A percentile compares a stretch with the other conserved stretches of the same genome.
phyloP scores from a whole-genome alignment of 2,888 invertebrate genomes.

The Agonopterix alstromeriana region DNA sequence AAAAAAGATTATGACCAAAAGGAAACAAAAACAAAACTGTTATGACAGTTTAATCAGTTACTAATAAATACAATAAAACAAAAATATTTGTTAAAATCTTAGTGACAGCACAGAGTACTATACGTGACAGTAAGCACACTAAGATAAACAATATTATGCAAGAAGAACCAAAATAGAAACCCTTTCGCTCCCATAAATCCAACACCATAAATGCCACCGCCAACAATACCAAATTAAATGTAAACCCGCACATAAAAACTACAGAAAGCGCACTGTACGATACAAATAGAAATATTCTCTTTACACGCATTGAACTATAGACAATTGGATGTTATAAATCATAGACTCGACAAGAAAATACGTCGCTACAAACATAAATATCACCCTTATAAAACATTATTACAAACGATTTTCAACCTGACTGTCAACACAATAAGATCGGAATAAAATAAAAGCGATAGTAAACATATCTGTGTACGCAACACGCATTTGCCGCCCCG shows the following conservation, averaged over 20 bases:
- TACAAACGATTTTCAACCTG: constrained; percentile 21
- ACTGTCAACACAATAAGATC: constrained; percentile 13
- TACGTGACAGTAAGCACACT: too few species aligned
- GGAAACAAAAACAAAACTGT: too few species aligned
- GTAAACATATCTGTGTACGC: constrained; percentile 12
- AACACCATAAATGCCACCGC: constrained; percentile 52
- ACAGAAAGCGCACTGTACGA: constrained; percentile 45
- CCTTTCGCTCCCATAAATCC: constrained; percentile 45
- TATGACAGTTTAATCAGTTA: too few species aligned
- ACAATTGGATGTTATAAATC: constrained; percentile 70
- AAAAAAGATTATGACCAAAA: too few species aligned
- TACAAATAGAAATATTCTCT: constrained; percentile 69
- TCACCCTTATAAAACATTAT: constrained; percentile 7
- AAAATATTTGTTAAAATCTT: too few species aligned
- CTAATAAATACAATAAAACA: too few species aligned
- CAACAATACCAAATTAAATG: constrained; percentile 70
- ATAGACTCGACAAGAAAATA: constrained; percentile 70
- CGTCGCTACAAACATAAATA: constrained; percentile 28
- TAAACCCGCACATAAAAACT: constrained; percentile 55
- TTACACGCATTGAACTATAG: constrained; percentile 68
- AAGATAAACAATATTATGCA: neutral
- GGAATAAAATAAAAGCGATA: neutral
- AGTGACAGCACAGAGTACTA: too few species aligned
- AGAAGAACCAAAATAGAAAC: neutral
- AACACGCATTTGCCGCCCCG: constrained; percentile 59